These are phyloP conservation scores for Caenorhabditis afra DNA, from an alignment of 2,888 invertebrate genomes.

Conservation along the genomic window DNA sequence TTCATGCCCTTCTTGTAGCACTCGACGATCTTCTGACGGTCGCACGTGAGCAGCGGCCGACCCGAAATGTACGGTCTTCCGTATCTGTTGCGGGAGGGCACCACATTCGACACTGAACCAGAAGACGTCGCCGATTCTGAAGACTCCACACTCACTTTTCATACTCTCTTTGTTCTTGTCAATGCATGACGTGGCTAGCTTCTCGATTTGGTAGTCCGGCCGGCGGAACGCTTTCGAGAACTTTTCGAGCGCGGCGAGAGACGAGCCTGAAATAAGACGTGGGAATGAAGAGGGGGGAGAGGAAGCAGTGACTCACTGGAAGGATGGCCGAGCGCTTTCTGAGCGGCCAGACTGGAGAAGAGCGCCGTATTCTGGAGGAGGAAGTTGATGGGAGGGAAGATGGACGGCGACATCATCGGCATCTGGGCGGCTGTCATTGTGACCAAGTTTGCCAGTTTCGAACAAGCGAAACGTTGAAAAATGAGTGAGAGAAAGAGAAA, in stretches of 20 bases:
- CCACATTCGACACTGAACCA: constrained; percentile 47
- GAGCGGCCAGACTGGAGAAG: constrained; percentile 33
- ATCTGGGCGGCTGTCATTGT: neutral
- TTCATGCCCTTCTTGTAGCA: constrained; percentile 71
- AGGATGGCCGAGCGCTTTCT: constrained; percentile 28
- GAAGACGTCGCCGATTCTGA: too few relatives aligned
- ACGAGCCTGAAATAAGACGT: constrained; percentile 37
- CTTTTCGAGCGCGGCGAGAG: constrained; percentile 52
- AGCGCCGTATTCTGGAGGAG: constrained; percentile 41
- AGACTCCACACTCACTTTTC: constrained; percentile 24
- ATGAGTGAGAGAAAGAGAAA: neutral
- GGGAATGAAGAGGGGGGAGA: constrained; percentile 11
- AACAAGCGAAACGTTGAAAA: constrained; percentile 6
- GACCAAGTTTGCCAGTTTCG: neutral
- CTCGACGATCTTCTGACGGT: constrained; percentile 73
- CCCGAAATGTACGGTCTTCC: constrained; percentile 78
- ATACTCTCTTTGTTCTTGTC: constrained; percentile 30
- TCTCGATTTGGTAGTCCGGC: constrained; percentile 54
- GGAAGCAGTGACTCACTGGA: constrained; percentile 23
- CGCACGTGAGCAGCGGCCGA: constrained; percentile 72
- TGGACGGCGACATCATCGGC: constrained; percentile 32
- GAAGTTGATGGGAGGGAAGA: constrained; percentile 53
- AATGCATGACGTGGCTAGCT: constrained; percentile 38
- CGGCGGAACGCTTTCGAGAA: constrained; percentile 53
- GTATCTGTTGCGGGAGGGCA: constrained; percentile 74